Base-by-base conservation (phyloP, 2,888 invertebrate species). In the Cataglyphis altisquamis region DNA sequence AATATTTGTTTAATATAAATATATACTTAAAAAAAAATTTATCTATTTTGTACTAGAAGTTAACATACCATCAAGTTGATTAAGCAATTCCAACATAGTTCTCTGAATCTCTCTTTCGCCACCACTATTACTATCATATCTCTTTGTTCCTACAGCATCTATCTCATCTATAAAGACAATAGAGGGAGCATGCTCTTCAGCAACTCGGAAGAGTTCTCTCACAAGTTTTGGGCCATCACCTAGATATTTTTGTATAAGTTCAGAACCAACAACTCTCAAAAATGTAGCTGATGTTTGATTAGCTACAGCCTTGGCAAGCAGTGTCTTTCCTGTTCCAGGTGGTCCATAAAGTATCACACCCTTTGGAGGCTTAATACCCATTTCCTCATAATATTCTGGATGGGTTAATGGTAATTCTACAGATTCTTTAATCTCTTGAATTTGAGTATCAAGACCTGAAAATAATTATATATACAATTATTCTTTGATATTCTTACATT, bases 151-250 rank as follows among this genome's bases (percentile, higher is more conserved):
- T 18, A 99, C 98, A 41, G 99, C 99, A 96, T 99, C 99, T 92
- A 99, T 99, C 96, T 99, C 99, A 96, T 99, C 99, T 92, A 99
- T 99, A 94, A 99, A 99, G 15, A 99, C 99, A 95, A 99, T 99
- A 0, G 99, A 99, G 0, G 99, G 99, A 0, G 99, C 99, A 95
- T 99, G 99, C 94, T 99, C 99, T 94, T 99, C 99, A 0, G 99
- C 99, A n/a, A 99, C 99, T 91, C 99, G 96, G 95, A 99, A 99
- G 84, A 99, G 95, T 94, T 99, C 99, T 81, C 99, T 96, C 1
- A 99, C 99, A 85, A 99, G 96, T 95, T 99, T 99, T 0, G 99
- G 99, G 0, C 99, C 99, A 95, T 99, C 99, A 87, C 99, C 99
- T 95, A 99, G 96, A 95, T 99, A 99, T 95, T 99, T 99, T 94